These are phyloP conservation scores for Thereva nobilitata DNA, from an alignment of 2,888 invertebrate genomes.

Conservation along the genomic window DNA sequence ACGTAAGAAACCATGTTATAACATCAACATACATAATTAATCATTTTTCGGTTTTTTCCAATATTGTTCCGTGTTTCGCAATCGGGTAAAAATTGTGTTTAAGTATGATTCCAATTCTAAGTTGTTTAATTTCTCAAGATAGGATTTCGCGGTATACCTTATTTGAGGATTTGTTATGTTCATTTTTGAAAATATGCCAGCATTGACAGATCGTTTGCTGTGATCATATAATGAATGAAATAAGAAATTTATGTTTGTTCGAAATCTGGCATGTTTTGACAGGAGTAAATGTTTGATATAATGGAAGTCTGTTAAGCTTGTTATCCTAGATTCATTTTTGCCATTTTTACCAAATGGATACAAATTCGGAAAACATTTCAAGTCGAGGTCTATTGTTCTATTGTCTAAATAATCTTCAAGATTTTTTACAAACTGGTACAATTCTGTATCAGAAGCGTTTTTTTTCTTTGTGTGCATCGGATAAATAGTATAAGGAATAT, in stretches of 20 bases:
- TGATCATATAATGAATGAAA: constrained; percentile 44
- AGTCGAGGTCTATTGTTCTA: constrained; percentile 40
- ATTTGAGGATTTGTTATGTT: constrained; percentile 38
- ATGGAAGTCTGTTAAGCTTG: constrained; percentile 36
- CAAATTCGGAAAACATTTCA: constrained; percentile 44
- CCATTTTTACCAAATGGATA: constrained; percentile 37
- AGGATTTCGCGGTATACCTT: not conserved
- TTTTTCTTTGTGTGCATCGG: constrained; percentile 42
- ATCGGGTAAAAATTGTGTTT: too few relatives aligned
- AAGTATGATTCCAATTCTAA: too few relatives aligned
- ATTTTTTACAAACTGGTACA: constrained; percentile 30
- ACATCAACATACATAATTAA: not conserved
- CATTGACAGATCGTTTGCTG: constrained; percentile 44
- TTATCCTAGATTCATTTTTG: constrained; percentile 40
- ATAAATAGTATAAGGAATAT: not conserved
- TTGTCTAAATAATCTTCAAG: constrained; percentile 42
- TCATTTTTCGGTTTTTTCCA: constrained; percentile 43
- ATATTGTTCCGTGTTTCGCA: constrained; percentile 21
- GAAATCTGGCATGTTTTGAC: constrained; percentile 45
- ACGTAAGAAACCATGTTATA: too few relatives aligned
- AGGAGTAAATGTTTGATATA: constrained; percentile 18
- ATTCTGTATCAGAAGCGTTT: constrained; percentile 40
- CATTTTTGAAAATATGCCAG: constrained; percentile 46
- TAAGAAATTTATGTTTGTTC: constrained; percentile 43
- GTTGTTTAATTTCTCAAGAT: too few relatives aligned